Conservation (phyloP, 2,113 vertebrate genomes). For the Tricholaema leucomelas region DNA sequence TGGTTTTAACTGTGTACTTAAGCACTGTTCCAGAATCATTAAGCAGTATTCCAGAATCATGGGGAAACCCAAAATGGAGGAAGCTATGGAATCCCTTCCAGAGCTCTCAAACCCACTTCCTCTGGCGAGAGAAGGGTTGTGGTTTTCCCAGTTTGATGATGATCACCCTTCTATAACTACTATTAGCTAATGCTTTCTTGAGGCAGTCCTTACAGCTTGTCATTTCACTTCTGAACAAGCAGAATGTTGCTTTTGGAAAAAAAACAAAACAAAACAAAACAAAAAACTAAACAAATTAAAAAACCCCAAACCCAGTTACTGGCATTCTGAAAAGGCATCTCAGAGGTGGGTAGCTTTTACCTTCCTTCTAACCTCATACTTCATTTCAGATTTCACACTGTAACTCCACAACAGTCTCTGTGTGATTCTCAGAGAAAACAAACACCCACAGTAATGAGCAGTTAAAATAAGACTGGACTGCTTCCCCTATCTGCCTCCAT, state of each 20-base stretch:
- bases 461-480: neutral
- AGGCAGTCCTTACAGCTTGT: neutral
- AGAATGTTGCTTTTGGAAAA: neutral
- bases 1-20: conserved; percentile 30
- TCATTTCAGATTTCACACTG: neutral
- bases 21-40: neutral
- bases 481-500: neutral
- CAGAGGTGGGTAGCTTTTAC: conserved; percentile 31
- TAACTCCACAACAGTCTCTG: neutral
- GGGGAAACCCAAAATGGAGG: conserved; percentile 38
- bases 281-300: too few relatives aligned
- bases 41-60: neutral
- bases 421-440: neutral
- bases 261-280: neutral
- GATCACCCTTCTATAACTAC: neutral
- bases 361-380: neutral
- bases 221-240: neutral
- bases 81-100: conserved; percentile 23
- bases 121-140: conserved; percentile 12
- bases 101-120: neutral
- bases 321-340: neutral
- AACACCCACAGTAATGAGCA: neutral
- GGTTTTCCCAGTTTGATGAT: conserved; percentile 6
- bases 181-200: neutral
- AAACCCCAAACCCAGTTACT: neutral